These are phyloP conservation scores for Syritta pipiens DNA, from an alignment of 2,888 invertebrate genomes.

Conservation along the genomic window DNA sequence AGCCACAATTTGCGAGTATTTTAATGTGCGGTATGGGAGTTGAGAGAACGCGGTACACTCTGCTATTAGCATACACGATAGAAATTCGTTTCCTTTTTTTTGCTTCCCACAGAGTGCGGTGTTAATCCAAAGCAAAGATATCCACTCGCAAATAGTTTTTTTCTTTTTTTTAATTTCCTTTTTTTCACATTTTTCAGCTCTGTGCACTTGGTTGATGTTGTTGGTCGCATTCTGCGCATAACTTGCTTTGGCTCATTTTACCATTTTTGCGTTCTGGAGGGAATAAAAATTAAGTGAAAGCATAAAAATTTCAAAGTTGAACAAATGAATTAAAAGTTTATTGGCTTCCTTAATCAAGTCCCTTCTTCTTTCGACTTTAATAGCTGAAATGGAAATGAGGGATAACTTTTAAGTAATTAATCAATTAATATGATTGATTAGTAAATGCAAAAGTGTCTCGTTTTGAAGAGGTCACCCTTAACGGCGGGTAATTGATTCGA, in stretches of 20 bases:
- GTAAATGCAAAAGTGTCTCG: no score
- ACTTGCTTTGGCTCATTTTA: background rate
- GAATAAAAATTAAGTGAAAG: slow-evolving; percentile 14
- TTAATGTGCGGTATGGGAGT: slow-evolving; percentile 22
- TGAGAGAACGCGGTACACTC: slow-evolving; percentile 7
- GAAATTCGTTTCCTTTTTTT: slow-evolving; percentile 11
- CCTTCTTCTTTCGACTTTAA: no score
- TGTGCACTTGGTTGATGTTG: slow-evolving; percentile 28
- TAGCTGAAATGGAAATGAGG: background rate
- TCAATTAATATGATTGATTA: no score
- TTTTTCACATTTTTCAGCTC: background rate
- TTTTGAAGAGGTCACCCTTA: no score
- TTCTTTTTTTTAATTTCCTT: no score
- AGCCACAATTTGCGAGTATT: slow-evolving; percentile 43
- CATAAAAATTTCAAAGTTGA: slow-evolving; percentile 6
- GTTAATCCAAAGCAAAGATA: slow-evolving; percentile 25
- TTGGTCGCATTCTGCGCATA: slow-evolving; percentile 35
- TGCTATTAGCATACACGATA: slow-evolving; percentile 31
- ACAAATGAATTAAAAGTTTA: slow-evolving; percentile 40
- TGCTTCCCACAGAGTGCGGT: background rate
- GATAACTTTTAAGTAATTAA: no score
- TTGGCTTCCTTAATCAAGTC: slow-evolving; percentile 10
- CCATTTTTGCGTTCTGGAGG: background rate
- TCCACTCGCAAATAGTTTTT: background rate
- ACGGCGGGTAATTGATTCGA: no score